These are phyloP conservation scores for Zaprionus obscuricornis DNA, from an alignment of 2,888 invertebrate genomes.

Conservation along the genomic window DNA sequence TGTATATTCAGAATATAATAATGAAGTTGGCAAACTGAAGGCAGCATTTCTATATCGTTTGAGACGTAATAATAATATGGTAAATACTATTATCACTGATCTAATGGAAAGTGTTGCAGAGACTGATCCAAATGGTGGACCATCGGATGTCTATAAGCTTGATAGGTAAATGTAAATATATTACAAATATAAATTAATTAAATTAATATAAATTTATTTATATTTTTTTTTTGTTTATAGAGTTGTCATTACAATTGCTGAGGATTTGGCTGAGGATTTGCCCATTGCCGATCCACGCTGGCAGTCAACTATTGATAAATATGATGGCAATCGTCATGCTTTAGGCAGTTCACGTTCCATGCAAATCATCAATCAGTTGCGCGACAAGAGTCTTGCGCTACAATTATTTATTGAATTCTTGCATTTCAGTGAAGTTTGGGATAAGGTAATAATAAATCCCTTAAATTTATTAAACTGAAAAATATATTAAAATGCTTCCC, in stretches of 20 bases:
- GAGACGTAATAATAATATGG: conserved; percentile 85
- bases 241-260: conserved; percentile 88
- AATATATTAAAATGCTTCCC: neutral
- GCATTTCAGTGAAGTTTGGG: conserved; percentile 88
- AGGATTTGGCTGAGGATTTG: conserved; percentile 92
- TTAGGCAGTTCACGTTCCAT: conserved; percentile 91
- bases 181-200: no score
- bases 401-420: conserved; percentile 91
- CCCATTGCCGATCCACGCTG: conserved; percentile 93
- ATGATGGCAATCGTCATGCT: conserved; percentile 82
- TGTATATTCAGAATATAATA: conserved; percentile 86
- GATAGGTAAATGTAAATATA: conserved; percentile 59
- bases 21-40: conserved; percentile 86
- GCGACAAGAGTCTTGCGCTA: conserved; percentile 93
- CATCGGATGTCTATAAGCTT: conserved; percentile 72
- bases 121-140: conserved; percentile 60
- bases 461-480: neutral
- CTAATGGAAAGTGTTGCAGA: conserved; percentile 79
- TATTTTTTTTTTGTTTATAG: conserved; percentile 84
- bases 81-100: conserved; percentile 83
- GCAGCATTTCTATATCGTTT: conserved; percentile 91
- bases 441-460: conserved; percentile 83
- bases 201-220: conserved; percentile 11
- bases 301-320: conserved; percentile 81
- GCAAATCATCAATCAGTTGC: conserved; percentile 92